phyloP scores from a whole-genome alignment of 2,113 vertebrate genomes.

The Platichthys flesus region DNA sequence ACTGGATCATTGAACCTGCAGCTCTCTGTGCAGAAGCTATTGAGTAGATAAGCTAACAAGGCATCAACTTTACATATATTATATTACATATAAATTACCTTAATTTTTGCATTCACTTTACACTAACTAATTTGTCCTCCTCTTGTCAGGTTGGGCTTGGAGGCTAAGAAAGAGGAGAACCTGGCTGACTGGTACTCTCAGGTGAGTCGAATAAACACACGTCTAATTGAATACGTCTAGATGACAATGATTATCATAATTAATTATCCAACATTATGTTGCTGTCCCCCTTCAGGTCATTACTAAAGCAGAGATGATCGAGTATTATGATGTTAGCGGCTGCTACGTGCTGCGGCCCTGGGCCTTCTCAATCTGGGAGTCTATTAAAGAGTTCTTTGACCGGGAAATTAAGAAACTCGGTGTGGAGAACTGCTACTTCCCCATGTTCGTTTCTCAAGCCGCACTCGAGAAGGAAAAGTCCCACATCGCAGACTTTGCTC shows the following conservation, averaged over 20 bases:
- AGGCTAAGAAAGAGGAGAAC: slow-evolving; percentile 97
- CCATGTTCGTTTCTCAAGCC: slow-evolving; percentile 97
- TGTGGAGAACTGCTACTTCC: slow-evolving; percentile 99
- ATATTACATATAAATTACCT: no score
- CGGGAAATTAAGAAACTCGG: slow-evolving; percentile 94
- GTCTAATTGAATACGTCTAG: not conserved
- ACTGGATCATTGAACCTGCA: not conserved
- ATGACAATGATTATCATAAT: not conserved
- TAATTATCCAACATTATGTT: not conserved
- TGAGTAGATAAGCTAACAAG: not conserved
- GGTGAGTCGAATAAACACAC: slow-evolving; percentile 69
- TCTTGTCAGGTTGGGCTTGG: slow-evolving; percentile 88
- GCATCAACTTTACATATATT: not conserved
- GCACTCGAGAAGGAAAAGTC: slow-evolving; percentile 94
- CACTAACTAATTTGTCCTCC: not conserved
- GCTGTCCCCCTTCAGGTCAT: slow-evolving; percentile 87
- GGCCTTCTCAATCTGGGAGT: slow-evolving; percentile 94
- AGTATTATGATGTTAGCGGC: slow-evolving; percentile 98
- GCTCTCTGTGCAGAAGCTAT: not conserved
- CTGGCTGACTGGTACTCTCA: slow-evolving; percentile 98
- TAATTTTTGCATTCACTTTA: no score
- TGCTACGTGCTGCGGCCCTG: slow-evolving; percentile 98
- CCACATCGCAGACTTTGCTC: slow-evolving; percentile 95
- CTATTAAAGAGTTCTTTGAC: slow-evolving; percentile 94
- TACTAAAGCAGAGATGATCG: slow-evolving; percentile 98